Evolutionary conservation across 2,113 vertebrate species (phyloP), one percentile per base, ranked within the genome.

Genomic region (Gobio gobio): DNA sequence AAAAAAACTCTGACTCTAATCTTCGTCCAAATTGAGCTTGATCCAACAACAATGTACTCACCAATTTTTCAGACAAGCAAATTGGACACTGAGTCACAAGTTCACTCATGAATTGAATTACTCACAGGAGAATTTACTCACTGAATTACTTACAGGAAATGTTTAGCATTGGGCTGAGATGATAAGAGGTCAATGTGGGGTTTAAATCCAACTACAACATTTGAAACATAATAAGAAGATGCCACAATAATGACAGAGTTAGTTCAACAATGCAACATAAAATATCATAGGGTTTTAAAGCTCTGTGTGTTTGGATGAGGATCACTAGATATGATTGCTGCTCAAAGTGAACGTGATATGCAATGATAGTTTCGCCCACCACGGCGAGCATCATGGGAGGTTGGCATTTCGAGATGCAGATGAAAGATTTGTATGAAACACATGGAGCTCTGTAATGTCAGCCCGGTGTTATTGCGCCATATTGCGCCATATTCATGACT

Each of bases 41-140:
- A 74, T 86, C 74, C 79, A 78, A 36, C 36, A 86, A 61, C 83
- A 33, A 45, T 74, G n/a, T 59, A 54, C 84, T 84, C 66, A 59
- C 36, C 72, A 73, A 7, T 45, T 26, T 82, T 86, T 68, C 26
- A 70, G 86, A 81, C 63, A 29, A 78, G 61, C 63, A 58, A 77
- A 68, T 85, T 78, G 80, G 29, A 36, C 70, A 56, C 51, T 77
- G 68, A 74, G 68, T 84, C 61, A 80, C 33, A 56, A 82, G 33
- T 84, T 83, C 77, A 43, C 40, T 86, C 78, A 86, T 86, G 63
- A 83, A 87, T n/a, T n/a, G n/a, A n/a, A n/a, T n/a, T n/a, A n/a
- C n/a, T n/a, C n/a, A n/a, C n/a, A n/a, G n/a, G n/a, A n/a, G n/a
- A n/a, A n/a, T n/a, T n/a, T n/a, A n/a, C n/a, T n/a, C n/a, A n/a